Conservation (phyloP, 2,888 invertebrate species). For the Hirtodrosophila duncani region DNA sequence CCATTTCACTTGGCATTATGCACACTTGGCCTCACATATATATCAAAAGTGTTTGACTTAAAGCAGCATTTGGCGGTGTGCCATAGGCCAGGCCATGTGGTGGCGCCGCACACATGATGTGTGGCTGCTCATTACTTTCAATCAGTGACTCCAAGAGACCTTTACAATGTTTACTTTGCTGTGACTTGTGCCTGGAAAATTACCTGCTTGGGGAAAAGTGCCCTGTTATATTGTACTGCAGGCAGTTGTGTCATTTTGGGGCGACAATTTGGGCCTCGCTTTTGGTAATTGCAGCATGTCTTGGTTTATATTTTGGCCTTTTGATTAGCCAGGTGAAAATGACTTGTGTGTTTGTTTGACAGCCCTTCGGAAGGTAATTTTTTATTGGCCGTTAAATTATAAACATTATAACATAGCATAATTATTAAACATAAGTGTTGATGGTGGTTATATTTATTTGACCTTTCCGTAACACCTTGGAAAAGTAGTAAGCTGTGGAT, state of each 20-base stretch:
- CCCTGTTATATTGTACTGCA: conserved; percentile 1
- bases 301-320: neutral
- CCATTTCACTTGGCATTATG: conserved; percentile 1
- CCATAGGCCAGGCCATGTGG: conserved; percentile 20
- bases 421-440: too few species aligned
- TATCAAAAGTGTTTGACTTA: conserved; percentile 31
- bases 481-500: too few species aligned
- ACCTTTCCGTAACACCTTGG: too few species aligned
- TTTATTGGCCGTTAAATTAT: too few species aligned
- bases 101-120: conserved; percentile 3
- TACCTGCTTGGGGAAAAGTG: too few species aligned
- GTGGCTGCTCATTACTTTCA: conserved; percentile 53
- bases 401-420: too few species aligned
- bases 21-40: too few species aligned
- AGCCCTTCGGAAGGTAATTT: too few species aligned
- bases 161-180: conserved; percentile 22
- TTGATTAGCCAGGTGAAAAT: too few species aligned
- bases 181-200: conserved; percentile 6
- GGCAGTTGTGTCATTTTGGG: conserved; percentile 9
- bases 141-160: conserved; percentile 30
- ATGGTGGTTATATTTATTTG: too few species aligned
- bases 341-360: too few species aligned
- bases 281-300: conserved; percentile 3
- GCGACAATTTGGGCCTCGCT: neutral
- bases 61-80: conserved; percentile 29